Conservation (phyloP, 2,797 vertebrate species). For the Gymnocypris eckloni region DNA sequence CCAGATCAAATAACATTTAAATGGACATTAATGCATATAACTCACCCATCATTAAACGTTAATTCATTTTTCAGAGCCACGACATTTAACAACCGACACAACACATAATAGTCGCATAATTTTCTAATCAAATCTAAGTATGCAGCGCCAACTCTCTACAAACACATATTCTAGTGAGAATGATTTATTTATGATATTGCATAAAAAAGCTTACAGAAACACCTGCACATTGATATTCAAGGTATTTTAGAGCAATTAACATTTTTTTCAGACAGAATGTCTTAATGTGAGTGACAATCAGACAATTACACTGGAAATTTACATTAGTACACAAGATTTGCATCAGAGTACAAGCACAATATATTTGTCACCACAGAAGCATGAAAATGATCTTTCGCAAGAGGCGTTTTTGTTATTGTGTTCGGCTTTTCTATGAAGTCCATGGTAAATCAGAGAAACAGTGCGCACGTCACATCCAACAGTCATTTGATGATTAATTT, state of each 20-base stretch:
- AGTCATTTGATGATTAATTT: constrained; percentile 33
- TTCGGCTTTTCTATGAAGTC: constrained; percentile 21
- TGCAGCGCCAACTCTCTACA: not conserved
- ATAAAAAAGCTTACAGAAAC: constrained; percentile 44
- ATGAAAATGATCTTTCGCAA: constrained; percentile 23
- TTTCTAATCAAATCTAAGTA: not conserved
- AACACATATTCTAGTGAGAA: constrained; percentile 30
- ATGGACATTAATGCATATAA: not conserved
- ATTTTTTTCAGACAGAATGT: constrained; percentile 27
- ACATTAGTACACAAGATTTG: constrained; percentile 34
- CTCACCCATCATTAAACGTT: not conserved
- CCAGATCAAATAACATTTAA: not conserved
- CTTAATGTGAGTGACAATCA: constrained; percentile 28
- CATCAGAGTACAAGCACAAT: constrained; percentile 46
- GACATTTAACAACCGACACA: not conserved
- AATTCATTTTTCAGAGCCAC: constrained; percentile 5
- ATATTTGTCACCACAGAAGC: constrained; percentile 53
- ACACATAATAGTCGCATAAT: not conserved
- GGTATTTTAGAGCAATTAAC: constrained; percentile 13
- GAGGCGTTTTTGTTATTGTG: constrained; percentile 5
- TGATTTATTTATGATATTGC: constrained; percentile 52
- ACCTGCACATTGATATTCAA: constrained; percentile 42
- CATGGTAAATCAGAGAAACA: constrained; percentile 29
- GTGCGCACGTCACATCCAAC: constrained; percentile 17
- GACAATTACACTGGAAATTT: constrained; percentile 31